Evolutionary conservation across 2,888 invertebrate species (phyloP).

Genomic region (Melieria omissa): DNA sequence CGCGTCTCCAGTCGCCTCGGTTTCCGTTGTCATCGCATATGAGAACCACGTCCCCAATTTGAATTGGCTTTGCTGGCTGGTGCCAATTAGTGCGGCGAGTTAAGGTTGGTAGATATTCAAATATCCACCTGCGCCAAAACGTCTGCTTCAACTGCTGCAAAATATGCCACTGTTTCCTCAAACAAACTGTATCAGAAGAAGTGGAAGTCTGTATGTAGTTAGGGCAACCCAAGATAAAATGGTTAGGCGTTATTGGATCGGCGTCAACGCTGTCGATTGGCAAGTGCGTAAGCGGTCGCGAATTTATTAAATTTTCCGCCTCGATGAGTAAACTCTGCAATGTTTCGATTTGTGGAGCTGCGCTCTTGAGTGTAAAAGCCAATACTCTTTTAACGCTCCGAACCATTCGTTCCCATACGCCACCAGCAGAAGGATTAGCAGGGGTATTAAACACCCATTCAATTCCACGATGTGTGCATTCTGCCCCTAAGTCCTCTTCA

Average conservation of each 20-base stretch:
- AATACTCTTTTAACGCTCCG: conserved; percentile 35
- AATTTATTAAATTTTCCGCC: conserved; percentile 40
- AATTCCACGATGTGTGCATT: conserved; percentile 17
- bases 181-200: conserved; percentile 15
- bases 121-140: too few relatives aligned
- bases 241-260: conserved; percentile 39
- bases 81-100: conserved; percentile 14
- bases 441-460: conserved; percentile 42
- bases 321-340: conserved; percentile 39
- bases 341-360: conserved; percentile 35
- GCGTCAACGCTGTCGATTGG: conserved; percentile 27
- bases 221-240: conserved; percentile 34
- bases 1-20: conserved; percentile 7
- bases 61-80: background rate
- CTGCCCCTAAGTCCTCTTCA: background rate
- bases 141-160: conserved; percentile 37
- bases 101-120: too few relatives aligned
- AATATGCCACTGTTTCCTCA: conserved; percentile 41
- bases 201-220: conserved; percentile 37
- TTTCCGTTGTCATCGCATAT: conserved; percentile 4
- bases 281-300: conserved; percentile 38
- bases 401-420: conserved; percentile 40
- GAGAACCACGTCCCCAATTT: conserved; percentile 4
- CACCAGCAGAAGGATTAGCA: conserved; percentile 34
- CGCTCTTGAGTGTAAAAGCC: conserved; percentile 39